Conservation (phyloP, 2,888 invertebrate genomes). For the Melanargia galathea region DNA sequence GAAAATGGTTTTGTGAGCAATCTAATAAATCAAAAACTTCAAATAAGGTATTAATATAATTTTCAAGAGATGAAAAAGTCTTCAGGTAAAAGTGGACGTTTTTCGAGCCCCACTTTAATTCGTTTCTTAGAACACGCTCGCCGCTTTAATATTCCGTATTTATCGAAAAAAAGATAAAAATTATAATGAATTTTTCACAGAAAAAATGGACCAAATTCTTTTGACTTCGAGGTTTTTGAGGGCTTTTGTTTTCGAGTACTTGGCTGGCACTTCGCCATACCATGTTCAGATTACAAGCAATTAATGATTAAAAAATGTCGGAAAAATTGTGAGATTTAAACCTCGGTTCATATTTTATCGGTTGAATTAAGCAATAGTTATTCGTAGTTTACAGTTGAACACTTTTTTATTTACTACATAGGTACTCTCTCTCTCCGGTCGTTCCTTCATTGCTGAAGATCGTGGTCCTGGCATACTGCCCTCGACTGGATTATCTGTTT, state of each 20-base stretch:
- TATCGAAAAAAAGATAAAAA: constrained; percentile 11
- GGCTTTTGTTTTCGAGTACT: constrained; percentile 12
- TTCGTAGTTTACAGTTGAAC: too few relatives aligned
- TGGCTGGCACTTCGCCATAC: constrained; percentile 10
- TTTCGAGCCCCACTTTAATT: constrained; percentile 4
- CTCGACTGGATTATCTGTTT: too few relatives aligned
- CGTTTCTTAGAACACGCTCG: constrained; percentile 12
- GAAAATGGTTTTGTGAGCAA: constrained; percentile 15
- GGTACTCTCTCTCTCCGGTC: too few relatives aligned
- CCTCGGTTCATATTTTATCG: neutral
- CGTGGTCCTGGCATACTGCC: too few relatives aligned
- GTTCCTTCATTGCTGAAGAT: too few relatives aligned
- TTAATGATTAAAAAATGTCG: constrained; percentile 11
- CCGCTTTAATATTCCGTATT: constrained; percentile 18
- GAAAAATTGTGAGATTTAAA: neutral
- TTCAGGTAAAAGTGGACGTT: neutral
- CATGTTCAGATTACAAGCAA: constrained; percentile 6
- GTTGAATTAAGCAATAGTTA: neutral
- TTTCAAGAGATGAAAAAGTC: constrained; percentile 6
- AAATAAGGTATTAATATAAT: constrained; percentile 17
- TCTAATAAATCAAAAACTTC: constrained; percentile 21
- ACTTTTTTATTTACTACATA: too few relatives aligned
- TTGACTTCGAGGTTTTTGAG: constrained; percentile 9
- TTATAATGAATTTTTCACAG: constrained; percentile 8
- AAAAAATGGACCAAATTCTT: constrained; percentile 5